Conservation (phyloP, 2,797 vertebrate species). For the Anniella stebbinsi region DNA sequence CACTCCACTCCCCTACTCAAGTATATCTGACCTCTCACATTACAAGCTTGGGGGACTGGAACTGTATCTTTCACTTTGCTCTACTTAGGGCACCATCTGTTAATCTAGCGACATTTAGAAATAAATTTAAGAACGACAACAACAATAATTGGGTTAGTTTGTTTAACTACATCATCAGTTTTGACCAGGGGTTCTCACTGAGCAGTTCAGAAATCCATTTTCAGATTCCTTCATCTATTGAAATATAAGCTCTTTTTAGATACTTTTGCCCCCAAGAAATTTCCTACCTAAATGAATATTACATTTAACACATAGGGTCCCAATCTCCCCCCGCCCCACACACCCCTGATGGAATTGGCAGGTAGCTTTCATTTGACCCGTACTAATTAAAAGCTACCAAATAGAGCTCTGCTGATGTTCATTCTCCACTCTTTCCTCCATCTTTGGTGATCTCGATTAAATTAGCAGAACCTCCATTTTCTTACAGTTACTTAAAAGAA, state of each 20-base stretch:
- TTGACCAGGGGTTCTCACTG: neutral
- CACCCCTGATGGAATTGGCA: neutral
- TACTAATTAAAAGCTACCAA: neutral
- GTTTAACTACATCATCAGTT: neutral
- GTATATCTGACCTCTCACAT: neutral
- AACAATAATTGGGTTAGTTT: neutral
- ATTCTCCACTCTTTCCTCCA: neutral
- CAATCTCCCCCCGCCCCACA: no score
- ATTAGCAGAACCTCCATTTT: conserved; percentile 26
- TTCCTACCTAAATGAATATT: conserved; percentile 13
- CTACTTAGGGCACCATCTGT: neutral
- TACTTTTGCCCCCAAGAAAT: neutral
- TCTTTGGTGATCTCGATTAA: neutral
- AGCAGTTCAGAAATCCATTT: conserved; percentile 25
- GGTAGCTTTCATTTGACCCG: conserved; percentile 5
- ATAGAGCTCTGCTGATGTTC: neutral
- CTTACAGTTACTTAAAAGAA: conserved; percentile 30
- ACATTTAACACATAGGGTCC: conserved; percentile 13
- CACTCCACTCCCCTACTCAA: neutral
- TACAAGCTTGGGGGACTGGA: neutral
- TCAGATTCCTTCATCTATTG: neutral
- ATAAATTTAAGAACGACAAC: neutral
- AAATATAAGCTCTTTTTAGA: neutral
- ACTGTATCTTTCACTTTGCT: neutral
- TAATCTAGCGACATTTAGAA: neutral